Evolutionary conservation across 2,797 vertebrate species (phyloP).

Genomic region (Odontamblyopus rebecca): DNA sequence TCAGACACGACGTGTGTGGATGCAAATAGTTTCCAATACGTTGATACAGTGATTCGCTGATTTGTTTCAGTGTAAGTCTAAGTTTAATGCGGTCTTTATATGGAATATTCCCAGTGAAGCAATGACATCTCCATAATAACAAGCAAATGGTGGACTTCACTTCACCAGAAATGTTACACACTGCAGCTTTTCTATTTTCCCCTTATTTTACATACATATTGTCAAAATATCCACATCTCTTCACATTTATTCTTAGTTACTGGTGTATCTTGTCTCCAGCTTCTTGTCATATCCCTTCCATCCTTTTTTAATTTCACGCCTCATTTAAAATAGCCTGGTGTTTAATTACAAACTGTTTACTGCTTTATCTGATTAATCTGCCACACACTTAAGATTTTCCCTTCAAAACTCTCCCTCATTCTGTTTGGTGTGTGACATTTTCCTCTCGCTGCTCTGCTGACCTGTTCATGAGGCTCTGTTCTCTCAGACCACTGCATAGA

Average conservation of each 20-base stretch:
- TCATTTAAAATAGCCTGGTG: conserved; percentile 37
- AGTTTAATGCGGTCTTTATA: too few relatives aligned
- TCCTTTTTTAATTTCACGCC: conserved; percentile 47
- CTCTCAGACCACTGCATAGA: background rate
- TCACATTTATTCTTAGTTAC: background rate
- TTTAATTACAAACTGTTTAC: conserved; percentile 16
- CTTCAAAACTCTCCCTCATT: conserved; percentile 4
- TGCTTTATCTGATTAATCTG: conserved; percentile 14
- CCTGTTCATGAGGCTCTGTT: background rate
- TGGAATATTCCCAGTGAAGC: too few relatives aligned
- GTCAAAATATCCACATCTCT: background rate
- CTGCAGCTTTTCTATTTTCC: too few relatives aligned
- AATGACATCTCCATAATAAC: too few relatives aligned
- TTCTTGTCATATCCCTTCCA: background rate
- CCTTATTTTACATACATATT: too few relatives aligned
- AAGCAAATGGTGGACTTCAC: too few relatives aligned
- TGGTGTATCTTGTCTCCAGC: background rate
- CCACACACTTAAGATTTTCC: conserved; percentile 5
- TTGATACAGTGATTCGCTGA: too few relatives aligned
- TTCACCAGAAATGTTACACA: too few relatives aligned
- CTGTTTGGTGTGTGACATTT: background rate
- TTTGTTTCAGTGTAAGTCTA: too few relatives aligned
- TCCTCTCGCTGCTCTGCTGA: background rate
- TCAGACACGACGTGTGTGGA: too few relatives aligned
- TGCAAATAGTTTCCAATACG: too few relatives aligned